Percentiles rank a stretch among this genome's conserved stretches.
Evolutionary conservation across 2,888 invertebrate genomes (phyloP).

Genomic region (Lymantria monacha): DNA sequence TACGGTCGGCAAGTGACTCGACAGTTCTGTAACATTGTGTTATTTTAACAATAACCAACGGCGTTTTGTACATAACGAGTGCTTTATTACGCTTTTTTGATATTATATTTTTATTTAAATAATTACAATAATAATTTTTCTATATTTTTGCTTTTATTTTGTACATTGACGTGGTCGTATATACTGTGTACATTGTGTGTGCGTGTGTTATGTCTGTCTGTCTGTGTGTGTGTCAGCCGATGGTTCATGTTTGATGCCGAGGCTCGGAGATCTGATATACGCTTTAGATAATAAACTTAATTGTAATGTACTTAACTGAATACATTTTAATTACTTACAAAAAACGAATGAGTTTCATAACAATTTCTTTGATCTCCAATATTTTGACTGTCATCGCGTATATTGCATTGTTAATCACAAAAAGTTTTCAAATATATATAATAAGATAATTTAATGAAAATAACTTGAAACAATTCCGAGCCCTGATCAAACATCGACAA

Average conservation of each 20-base stretch:
- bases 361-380: too few species aligned
- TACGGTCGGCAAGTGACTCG: conserved; percentile 1
- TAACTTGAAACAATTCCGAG: not conserved
- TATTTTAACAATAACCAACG: conserved; percentile 19
- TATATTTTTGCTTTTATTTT: conserved; percentile 54
- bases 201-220: conserved; percentile 13
- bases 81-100: conserved; percentile 77
- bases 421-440: too few species aligned
- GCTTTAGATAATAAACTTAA: too few species aligned
- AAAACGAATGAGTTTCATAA: too few species aligned
- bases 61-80: conserved; percentile 68
- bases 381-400: too few species aligned
- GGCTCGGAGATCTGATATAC: not conserved
- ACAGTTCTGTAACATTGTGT: conserved; percentile 8
- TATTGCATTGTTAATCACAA: too few species aligned
- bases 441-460: too few species aligned
- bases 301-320: too few species aligned
- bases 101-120: conserved; percentile 59
- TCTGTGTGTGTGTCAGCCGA: not conserved
- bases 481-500: not conserved
- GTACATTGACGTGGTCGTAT: conserved; percentile 34
- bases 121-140: conserved; percentile 48
- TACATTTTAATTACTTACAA: too few species aligned
- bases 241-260: not conserved
- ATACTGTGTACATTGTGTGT: conserved; percentile 21